Evolutionary conservation across 1,140 invertebrate genomes (phyloP), one percentile per base, ranked within the genome.

Genomic region (Tribolium madens): DNA sequence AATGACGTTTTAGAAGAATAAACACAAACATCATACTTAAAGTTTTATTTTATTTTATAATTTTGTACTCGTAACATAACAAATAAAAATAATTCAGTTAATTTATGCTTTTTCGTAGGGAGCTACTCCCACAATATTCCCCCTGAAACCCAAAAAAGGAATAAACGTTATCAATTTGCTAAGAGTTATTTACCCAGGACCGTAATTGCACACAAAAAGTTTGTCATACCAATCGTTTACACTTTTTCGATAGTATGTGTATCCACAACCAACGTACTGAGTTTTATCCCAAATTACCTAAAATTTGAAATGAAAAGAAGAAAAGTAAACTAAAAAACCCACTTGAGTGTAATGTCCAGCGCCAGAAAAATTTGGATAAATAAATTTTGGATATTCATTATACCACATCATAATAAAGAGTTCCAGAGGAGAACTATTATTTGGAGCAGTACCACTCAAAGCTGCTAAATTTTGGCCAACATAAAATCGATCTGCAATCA

Each of bases 361-460:
- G 47, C 48, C 4, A 33, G 18, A 78, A 48, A 75, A n/a, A 42
- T 42, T n/a, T 5, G 79, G 42, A 68, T 75, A 75, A 9, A 18
- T 68, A 26, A 64, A 75, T 10, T 64, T 64, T 64, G 14, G 60
- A 31, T 75, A 47, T 13, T 75, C 73, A 14, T 48, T 47, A 50
- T 68, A 68, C 73, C 73, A 75, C n/a, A n/a, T 17, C 6, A 21
- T 14, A 18, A 75, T 5, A 5, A 26, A 26, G 21, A 5, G 21
- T 5, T 26, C 57, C 10, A 31, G n/a, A 21, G 3, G 0, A 13
- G n/a, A 14, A 52, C 33, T 33, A 21, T 75, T 18, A 7, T 12
- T 2, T 48, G 1, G 10, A 1, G 1, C 33, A 6, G 73, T 75
- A 3, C 50, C 60, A 10, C 14, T 17, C 31, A 2, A 47, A 10